Base-by-base conservation (phyloP, 1,140 invertebrate genomes). In the Caenorhabditis briggsae region DNA sequence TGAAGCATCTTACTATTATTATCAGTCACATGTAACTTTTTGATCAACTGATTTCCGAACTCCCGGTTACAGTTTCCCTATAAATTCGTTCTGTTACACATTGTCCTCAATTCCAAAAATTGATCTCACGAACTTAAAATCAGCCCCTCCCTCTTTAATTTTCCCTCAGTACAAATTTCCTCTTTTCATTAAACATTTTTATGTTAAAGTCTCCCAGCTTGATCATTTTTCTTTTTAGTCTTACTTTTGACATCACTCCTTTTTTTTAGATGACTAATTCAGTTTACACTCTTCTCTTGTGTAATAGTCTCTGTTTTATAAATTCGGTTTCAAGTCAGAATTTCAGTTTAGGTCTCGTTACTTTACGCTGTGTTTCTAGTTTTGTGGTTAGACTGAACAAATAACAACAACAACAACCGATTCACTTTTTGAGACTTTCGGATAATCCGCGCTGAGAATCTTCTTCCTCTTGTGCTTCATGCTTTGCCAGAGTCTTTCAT, bases 221-320 rank as follows among this genome's bases (percentile, higher is more conserved):
- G 70, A 70, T 43, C 64, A 70, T 46, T 70, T 16, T 16, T 16
- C 59, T 64, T 33, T n/a, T 1, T 46, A 18, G 43, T 70, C 41
- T 70, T 78, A 78, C 70, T 78, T 78, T 78, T 78, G 70, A 78
- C 70, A 78, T 78, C 70, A 78, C 70, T 78, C 25, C 23, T 43
- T 25, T 33, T 23, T 74, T 46, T 74, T 46, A 8, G 70, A 78
- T 50, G 33, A 65, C 61, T 78, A 43, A 78, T n/a, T 48, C 70
- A 50, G 70, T 23, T 78, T 78, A 78, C 70, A 78, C 70, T 78
- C 5, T 46, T 78, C 50, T n/a, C 14, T 50, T 46, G 8, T 11
- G 3, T 50, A n/a, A 11, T 9, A 33, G n/a, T 18, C 11, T 23
- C 2, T 33, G 11, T 12, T 23, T 18, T 50, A 78, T 78, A 78